Conservation (phyloP, 2,113 vertebrate species). For the Thalassarche chlororhynchos region DNA sequence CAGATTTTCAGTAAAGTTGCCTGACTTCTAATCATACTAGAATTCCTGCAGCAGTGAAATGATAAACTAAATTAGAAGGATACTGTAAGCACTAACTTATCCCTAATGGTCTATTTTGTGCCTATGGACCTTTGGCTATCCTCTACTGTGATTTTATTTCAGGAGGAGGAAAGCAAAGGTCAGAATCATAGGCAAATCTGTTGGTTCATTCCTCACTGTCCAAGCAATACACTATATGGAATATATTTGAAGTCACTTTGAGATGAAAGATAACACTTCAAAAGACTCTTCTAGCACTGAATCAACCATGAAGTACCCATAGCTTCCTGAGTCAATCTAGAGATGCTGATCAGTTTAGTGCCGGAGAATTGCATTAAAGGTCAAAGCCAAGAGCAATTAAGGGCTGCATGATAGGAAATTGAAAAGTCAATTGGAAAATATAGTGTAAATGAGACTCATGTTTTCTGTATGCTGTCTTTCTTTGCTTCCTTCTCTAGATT, state of each 20-base stretch:
- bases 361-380: not conserved
- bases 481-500: not conserved
- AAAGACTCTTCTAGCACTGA: not conserved
- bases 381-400: constrained; percentile 25
- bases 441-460: not conserved
- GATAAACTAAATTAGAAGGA: not conserved
- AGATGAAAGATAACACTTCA: not conserved
- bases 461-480: not conserved
- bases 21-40: not conserved
- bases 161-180: not conserved
- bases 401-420: not conserved
- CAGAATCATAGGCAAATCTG: not conserved
- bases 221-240: not conserved
- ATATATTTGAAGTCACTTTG: not conserved
- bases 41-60: not conserved
- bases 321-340: not conserved
- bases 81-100: not conserved
- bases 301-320: not conserved
- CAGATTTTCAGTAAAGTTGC: not conserved
- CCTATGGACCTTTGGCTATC: not conserved
- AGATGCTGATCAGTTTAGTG: not conserved
- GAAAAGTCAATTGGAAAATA: not conserved
- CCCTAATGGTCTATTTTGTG: not conserved
- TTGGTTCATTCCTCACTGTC: not conserved
- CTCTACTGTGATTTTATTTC: not conserved